Conservation (phyloP, 2,797 vertebrate species). For the Myripristis jacobus region DNA sequence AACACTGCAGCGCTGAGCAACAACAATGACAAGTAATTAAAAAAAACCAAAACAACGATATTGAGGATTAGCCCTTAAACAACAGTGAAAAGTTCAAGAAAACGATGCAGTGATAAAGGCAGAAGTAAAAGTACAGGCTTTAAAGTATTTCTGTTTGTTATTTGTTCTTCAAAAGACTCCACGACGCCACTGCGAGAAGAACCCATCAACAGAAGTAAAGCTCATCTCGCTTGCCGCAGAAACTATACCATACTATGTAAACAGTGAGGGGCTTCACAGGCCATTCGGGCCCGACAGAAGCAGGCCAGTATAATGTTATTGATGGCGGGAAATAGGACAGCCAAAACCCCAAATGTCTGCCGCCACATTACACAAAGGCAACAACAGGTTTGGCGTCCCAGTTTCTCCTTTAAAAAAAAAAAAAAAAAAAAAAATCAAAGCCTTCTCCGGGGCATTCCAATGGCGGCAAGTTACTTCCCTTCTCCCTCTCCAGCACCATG, state of each 20-base stretch:
- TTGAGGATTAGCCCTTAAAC: neutral
- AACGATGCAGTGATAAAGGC: neutral
- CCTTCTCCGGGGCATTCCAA: slow-evolving; percentile 68
- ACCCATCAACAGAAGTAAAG: slow-evolving; percentile 8
- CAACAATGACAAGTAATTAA: no score
- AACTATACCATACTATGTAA: slow-evolving; percentile 27
- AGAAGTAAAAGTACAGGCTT: neutral
- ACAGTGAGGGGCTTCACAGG: slow-evolving; percentile 45
- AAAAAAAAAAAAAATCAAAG: slow-evolving; percentile 3
- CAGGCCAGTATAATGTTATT: slow-evolving; percentile 62
- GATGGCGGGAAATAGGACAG: slow-evolving; percentile 75
- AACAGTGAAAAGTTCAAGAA: neutral
- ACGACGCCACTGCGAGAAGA: slow-evolving; percentile 34
- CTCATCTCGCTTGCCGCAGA: slow-evolving; percentile 25
- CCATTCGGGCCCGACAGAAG: slow-evolving; percentile 61
- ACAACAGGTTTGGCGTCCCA: slow-evolving; percentile 75
- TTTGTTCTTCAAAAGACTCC: neutral
- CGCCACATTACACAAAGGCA: slow-evolving; percentile 58
- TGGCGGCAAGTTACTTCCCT: slow-evolving; percentile 52
- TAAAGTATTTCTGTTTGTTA: neutral
- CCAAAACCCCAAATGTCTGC: slow-evolving; percentile 59
- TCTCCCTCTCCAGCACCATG: slow-evolving; percentile 43
- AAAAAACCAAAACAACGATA: no score
- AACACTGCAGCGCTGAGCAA: no score
- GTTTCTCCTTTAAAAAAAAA: slow-evolving; percentile 54